Base-by-base conservation (phyloP, 2,113 vertebrate species). In the Oryzias curvinotus region DNA sequence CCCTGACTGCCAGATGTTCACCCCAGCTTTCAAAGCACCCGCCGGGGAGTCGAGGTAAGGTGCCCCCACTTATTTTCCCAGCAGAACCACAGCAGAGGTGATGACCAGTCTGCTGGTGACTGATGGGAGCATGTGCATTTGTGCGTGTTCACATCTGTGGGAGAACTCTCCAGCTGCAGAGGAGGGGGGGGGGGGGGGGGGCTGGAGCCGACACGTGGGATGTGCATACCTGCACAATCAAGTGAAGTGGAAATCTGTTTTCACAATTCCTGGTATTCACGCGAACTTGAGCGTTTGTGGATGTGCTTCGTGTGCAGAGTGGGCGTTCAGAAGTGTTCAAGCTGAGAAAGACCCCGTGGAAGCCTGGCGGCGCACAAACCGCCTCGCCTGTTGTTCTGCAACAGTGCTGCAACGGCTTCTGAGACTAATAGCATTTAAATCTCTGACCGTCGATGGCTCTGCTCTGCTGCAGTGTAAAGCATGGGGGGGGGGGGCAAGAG, bases 11-110 rank as follows among this genome's bases (percentile, higher is more conserved):
- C 62, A 84, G 82, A 89, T 89, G 87, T 89, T 89, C 82, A 79
- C 55, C 62, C 87, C 85, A 62, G 80, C 77, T 75, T 80, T 71
- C 52, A 89, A 84, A 75, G 85, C 70, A 68, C 71, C 84, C 25
- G 51, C 82, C 70, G 82, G 74, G 59, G 85, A 89, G 65, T 47
- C 84, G 25, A 87, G 87, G 87, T 89, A 81, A 82, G 78, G 60
- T 47, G 65, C 65, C 36, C 58, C 30, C 51, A 12, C 50, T 41
- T 23, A 7, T 62, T 48, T 49, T 43, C 50, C 25, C 58, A 53
- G 51, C 28, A 52, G 23, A 47, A 25, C 46, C 17, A 44, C 16
- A 49, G 65, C 52, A 14, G 52, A 65, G 36, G 55, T 57, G 21
- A 66, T 52, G 10, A 19, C 10, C 61, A 52, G 55, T 74, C 51